Percentiles rank a stretch among this genome's conserved stretches.
These are phyloP conservation scores for Typhlomys cinereus DNA, from an alignment of 2,113 vertebrate genomes.

Conservation along the genomic window DNA sequence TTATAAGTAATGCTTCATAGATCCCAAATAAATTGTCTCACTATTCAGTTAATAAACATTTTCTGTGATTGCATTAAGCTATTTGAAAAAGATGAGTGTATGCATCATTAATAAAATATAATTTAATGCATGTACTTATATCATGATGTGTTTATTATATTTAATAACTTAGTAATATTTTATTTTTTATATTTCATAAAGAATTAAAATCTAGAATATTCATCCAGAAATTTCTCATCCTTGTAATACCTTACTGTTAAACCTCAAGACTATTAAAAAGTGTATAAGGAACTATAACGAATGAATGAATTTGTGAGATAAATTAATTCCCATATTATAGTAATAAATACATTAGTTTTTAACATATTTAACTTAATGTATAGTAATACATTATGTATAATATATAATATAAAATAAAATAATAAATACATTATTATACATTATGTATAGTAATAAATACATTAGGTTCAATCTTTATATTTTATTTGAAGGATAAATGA, in stretches of 20 bases:
- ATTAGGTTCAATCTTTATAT: background rate
- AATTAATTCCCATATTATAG: too few relatives aligned
- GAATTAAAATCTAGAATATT: background rate
- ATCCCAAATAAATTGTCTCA: background rate
- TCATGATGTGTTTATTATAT: background rate
- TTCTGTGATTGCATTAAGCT: background rate
- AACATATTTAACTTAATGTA: too few relatives aligned
- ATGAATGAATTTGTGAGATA: too few relatives aligned
- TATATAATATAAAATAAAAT: rapidly evolving
- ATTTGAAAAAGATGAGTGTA: background rate
- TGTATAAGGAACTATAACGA: background rate
- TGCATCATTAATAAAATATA: background rate
- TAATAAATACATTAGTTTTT: too few relatives aligned
- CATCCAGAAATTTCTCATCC: background rate
- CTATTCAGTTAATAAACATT: background rate
- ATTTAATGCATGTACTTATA: background rate
- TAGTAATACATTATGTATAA: too few relatives aligned
- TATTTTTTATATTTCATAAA: too few relatives aligned
- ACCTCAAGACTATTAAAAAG: background rate
- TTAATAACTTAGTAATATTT: background rate
- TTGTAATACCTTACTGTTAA: background rate
- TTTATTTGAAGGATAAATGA: background rate
- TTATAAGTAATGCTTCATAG: background rate
- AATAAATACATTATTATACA: background rate
- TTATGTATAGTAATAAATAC: background rate